Base-by-base conservation (phyloP, 1,140 invertebrate genomes). In the Gonioctena quinquepunctata region DNA sequence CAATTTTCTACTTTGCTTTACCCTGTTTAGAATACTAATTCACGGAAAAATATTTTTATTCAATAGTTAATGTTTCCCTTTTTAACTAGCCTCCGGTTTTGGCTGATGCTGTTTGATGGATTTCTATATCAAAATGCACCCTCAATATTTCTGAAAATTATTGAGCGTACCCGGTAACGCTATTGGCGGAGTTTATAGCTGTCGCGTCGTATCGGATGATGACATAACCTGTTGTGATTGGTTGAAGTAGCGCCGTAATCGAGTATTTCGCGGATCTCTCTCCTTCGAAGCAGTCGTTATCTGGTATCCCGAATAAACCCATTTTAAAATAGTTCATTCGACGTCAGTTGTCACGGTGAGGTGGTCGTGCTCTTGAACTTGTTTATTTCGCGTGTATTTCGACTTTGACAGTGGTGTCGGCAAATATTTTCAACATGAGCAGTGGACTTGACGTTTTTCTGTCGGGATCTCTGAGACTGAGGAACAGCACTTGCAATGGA, bases 381-480 rank as follows among this genome's bases (percentile, higher is more conserved):
- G 16, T n/a, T n/a, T n/a, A n/a, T n/a, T n/a, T n/a, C n/a, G n/a
- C n/a, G n/a, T n/a, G n/a, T n/a, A n/a, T n/a, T n/a, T n/a, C 33
- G 3, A n/a, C 33, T 11, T n/a, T 4, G 33, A 8, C 8, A 42
- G 16, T n/a, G 33, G 11, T 42, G 11, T 42, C 11, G 11, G 33
- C 33, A 1, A 25, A 25, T 59, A 25, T 13, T 25, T 19, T 21
- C 19, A 28, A 63, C 22, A 75, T 75, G 73, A 78, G 77, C 63
- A 78, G 79, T 72, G 80, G 80, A 68, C 65, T 82, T 52, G 80
- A 81, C 21, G 76, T 80, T 52, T n/a, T n/a, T n/a, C 66, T 79
- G 27, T 76, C 72, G 61, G 79, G 78, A 18, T 83, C 81, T n/a
- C 69, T 83, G 28, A 78, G 81, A 42, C 79, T 83, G 28, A 78